Percentiles rank a stretch among this genome's conserved stretches.
These are phyloP conservation scores for Crax fasciolata DNA, from an alignment of 2,797 vertebrate genomes.

Conservation along the genomic window DNA sequence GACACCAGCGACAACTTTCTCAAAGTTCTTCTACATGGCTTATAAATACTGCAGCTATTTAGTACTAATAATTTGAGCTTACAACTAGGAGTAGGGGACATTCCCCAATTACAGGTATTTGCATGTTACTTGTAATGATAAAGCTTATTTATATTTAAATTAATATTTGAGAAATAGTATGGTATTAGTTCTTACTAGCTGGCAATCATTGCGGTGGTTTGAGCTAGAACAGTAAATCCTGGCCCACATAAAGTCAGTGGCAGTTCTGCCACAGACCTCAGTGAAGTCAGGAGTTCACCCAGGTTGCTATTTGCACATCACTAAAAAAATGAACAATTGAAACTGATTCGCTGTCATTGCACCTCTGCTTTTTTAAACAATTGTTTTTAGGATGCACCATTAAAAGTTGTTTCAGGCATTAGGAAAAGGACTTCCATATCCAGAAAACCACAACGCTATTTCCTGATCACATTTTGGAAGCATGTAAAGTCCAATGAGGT, in stretches of 20 bases:
- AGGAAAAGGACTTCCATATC: not conserved
- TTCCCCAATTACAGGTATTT: not conserved
- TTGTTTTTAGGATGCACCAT: not conserved
- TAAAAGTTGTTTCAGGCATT: not conserved
- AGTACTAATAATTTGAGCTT: not conserved
- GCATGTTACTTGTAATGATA: not conserved
- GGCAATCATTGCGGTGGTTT: not conserved
- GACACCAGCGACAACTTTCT: conserved; percentile 7
- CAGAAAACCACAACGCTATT: conserved; percentile 30
- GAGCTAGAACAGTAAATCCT: not conserved
- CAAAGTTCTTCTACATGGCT: conserved; percentile 6
- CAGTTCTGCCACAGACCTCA: not conserved
- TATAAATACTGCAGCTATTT: not conserved
- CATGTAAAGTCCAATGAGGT: not conserved
- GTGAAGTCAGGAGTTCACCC: not conserved
- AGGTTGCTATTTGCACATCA: not conserved
- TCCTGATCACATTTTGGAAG: conserved; percentile 46
- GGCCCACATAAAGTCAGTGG: not conserved
- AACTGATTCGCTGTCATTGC: not conserved
- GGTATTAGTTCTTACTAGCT: not conserved
- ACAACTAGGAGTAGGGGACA: not conserved
- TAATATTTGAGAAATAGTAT: not conserved
- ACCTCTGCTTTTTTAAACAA: not conserved
- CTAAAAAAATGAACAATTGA: not conserved
- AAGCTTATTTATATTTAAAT: not conserved